Conservation (phyloP, 2,797 vertebrate species). For the Acipenser oxyrinchus region DNA sequence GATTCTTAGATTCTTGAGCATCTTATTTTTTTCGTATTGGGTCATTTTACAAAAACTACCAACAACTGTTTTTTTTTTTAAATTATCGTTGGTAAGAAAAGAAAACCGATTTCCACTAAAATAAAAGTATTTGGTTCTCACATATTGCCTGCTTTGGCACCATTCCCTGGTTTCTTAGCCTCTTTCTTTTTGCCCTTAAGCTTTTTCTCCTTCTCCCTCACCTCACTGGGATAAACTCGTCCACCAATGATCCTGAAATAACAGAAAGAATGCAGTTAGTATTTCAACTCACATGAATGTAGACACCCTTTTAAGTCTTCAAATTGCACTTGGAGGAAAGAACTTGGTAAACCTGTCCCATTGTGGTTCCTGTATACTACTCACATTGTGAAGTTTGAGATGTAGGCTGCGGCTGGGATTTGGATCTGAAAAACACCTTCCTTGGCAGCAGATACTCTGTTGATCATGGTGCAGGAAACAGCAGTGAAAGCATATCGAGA, state of each 20-base stretch:
- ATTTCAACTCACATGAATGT: too few relatives aligned
- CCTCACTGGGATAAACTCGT: conserved; percentile 77
- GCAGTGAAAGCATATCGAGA: conserved; percentile 90
- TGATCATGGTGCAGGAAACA: conserved; percentile 80
- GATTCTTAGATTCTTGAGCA: too few relatives aligned
- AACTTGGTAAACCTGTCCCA: conserved; percentile 23
- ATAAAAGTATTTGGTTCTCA: conserved; percentile 35
- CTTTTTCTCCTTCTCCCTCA: conserved; percentile 70
- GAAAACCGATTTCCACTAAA: too few relatives aligned
- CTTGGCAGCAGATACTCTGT: conserved; percentile 69
- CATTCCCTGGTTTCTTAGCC: conserved; percentile 45
- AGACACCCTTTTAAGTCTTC: too few relatives aligned
- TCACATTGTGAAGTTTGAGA: conserved; percentile 95
- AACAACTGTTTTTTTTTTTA: too few relatives aligned
- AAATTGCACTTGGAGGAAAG: too few relatives aligned
- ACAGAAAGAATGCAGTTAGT: conserved; percentile 1
- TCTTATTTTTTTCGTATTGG: too few relatives aligned
- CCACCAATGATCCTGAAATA: conserved; percentile 78
- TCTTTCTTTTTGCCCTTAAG: conserved; percentile 42
- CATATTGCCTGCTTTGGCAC: conserved; percentile 53
- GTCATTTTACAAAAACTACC: too few relatives aligned
- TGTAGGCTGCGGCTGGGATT: conserved; percentile 75
- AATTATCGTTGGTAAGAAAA: too few relatives aligned
- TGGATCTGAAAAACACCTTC: conserved; percentile 77
- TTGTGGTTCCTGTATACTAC: conserved; percentile 31